Evolutionary conservation across 2,888 invertebrate genomes (phyloP), one percentile per base, ranked within the genome.

Genomic region (Cynaeus angustus): DNA sequence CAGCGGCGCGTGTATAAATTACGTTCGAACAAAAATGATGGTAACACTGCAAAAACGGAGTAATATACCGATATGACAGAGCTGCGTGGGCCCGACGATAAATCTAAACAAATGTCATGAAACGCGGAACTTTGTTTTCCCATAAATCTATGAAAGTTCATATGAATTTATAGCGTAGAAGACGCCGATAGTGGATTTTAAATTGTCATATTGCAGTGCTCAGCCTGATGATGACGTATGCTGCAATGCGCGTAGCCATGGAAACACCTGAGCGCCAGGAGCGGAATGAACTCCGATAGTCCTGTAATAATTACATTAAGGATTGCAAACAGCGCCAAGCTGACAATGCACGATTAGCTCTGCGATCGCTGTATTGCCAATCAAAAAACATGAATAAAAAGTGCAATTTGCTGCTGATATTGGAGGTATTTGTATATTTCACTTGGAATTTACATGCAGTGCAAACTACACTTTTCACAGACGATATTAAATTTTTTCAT

Each of bases 101-200:
- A 80, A 81, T 80, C 80, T 77, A 77, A 78, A 80, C 80, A 79
- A 81, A 81, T 77, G 80, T 81, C 81, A 80, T 72, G 73, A 73
- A 75, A 75, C 71, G 74, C 75, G 75, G 72, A 70, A 76, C 75
- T 78, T 75, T 75, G 77, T 75, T 77, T 79, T 72, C 77, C 61
- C 77, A 80, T 80, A 80, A 80, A 79, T 81, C 79, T 74, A 74
- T 72, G 73, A 74, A 79, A 77, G 73, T 79, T 79, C 78, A 80
- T 79, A 77, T 77, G 77, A 78, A 80, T 80, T 78, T 79, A 79
- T 80, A 68, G 79, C 72, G 62, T 53, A 69, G 74, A 79, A 79
- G 77, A 74, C 77, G 74, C 74, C 73, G 79, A 79, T 79, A 78
- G 79, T 79, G 75, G 78, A 79, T 80, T 79, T 80, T 78, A 78